These are phyloP conservation scores for Drosophila repletoides DNA, from an alignment of 1,140 invertebrate species.

Conservation along the genomic window DNA sequence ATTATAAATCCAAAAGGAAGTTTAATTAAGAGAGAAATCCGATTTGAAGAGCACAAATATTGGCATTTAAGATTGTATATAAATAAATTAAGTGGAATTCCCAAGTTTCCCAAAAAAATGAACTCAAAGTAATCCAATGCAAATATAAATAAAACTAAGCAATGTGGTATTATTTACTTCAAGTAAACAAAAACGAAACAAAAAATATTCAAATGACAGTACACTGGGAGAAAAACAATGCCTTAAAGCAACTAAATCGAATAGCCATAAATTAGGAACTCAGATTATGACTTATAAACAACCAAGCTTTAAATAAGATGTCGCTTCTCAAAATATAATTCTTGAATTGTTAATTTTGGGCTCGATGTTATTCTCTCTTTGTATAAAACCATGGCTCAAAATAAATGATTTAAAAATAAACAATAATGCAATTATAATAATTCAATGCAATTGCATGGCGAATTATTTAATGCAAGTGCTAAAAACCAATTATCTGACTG, in stretches of 20 bases:
- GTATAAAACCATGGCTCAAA: slow-evolving; percentile 48
- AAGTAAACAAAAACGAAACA: slow-evolving; percentile 49
- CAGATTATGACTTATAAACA: too few species aligned
- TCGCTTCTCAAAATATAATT: too few species aligned
- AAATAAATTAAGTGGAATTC: slow-evolving; percentile 30
- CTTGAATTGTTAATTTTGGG: too few species aligned
- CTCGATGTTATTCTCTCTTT: too few species aligned
- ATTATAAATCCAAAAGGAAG: slow-evolving; percentile 21
- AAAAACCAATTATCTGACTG: slow-evolving; percentile 7
- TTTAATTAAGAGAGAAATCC: too few species aligned
- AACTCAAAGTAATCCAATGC: neutral
- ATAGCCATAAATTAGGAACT: too few species aligned
- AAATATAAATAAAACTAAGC: slow-evolving; percentile 9
- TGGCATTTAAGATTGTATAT: slow-evolving; percentile 40
- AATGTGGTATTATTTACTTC: slow-evolving; percentile 71
- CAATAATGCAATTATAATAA: slow-evolving; percentile 23
- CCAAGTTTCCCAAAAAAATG: too few species aligned
- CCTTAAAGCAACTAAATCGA: too few species aligned
- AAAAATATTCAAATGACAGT: neutral
- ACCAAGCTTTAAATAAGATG: too few species aligned
- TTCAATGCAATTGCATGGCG: slow-evolving; percentile 4
- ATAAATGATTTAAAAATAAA: slow-evolving; percentile 27
- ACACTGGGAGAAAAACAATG: too few species aligned
- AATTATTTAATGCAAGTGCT: slow-evolving; percentile 4
- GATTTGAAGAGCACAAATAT: neutral